These are phyloP conservation scores for Acyrthosiphon pisum DNA, from an alignment of 1,140 invertebrate genomes.

Conservation along the genomic window DNA sequence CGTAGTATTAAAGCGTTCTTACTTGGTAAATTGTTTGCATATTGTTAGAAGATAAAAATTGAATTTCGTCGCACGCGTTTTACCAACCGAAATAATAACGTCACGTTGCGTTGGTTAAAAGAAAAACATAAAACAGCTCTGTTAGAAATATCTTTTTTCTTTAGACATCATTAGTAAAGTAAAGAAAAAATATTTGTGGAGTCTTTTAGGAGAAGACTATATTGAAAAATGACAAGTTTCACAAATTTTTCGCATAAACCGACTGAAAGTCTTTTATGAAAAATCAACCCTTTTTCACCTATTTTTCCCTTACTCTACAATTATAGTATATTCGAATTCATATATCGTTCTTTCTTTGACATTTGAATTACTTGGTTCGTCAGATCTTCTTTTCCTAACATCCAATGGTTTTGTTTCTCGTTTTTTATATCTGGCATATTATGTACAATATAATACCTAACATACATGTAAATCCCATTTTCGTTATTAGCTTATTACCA, in stretches of 20 bases:
- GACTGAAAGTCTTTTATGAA: background rate
- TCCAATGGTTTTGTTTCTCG: background rate
- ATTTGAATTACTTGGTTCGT: constrained; percentile 21
- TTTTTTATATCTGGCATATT: background rate
- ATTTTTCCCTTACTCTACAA: background rate
- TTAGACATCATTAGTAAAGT: constrained; percentile 45
- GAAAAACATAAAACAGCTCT: constrained; percentile 30
- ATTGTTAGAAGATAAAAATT: constrained; percentile 44
- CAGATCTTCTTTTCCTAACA: background rate
- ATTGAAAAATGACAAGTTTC: background rate
- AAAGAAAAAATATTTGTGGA: background rate
- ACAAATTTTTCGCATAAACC: background rate
- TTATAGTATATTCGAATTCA: background rate
- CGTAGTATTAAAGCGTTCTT: constrained; percentile 13
- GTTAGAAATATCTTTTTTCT: background rate
- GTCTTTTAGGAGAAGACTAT: background rate
- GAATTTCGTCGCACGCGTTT: constrained; percentile 33
- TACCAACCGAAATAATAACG: constrained; percentile 41
- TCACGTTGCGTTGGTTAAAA: constrained; percentile 11
- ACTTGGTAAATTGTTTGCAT: constrained; percentile 43
- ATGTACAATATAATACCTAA: background rate
- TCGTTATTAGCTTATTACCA: background rate
- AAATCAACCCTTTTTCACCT: constrained; percentile 31
- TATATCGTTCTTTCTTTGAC: background rate
- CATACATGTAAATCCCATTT: background rate